A percentile compares a stretch with the other conserved stretches of the same genome.
These are phyloP conservation scores for Spheniscus humboldti DNA, from an alignment of 2,797 vertebrate genomes.

Conservation along the genomic window DNA sequence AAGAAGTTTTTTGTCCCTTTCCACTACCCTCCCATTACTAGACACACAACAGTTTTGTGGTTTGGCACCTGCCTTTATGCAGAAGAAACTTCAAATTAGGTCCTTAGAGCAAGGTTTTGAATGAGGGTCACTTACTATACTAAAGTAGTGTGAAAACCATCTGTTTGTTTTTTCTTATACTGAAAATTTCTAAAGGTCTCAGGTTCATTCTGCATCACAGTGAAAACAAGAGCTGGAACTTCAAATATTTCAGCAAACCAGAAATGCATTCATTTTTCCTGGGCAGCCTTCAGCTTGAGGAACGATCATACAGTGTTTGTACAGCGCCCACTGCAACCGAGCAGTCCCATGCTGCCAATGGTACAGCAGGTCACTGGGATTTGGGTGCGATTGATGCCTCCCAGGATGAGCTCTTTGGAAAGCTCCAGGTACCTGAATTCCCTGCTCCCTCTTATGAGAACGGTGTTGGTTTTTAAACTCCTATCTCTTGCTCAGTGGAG, in stretches of 20 bases:
- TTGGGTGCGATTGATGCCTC: not conserved
- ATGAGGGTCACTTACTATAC: not conserved
- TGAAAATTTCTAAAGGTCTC: not conserved
- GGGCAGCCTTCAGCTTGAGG: not conserved
- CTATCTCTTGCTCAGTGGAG: not conserved
- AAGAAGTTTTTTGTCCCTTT: not conserved
- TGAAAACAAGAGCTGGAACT: not conserved
- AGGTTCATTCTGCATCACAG: not conserved
- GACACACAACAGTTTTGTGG: not conserved
- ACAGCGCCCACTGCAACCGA: no score
- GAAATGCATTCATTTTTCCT: not conserved
- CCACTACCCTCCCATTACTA: not conserved
- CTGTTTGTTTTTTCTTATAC: not conserved
- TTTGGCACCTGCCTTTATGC: not conserved
- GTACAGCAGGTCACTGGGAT: not conserved
- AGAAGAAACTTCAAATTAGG: slow-evolving; percentile 13
- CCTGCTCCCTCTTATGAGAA: not conserved
- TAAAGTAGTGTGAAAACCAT: not conserved
- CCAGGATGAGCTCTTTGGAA: not conserved
- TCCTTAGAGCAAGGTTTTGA: not conserved
- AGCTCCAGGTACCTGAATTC: not conserved
- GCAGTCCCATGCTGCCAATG: rapidly evolving
- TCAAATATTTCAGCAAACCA: not conserved
- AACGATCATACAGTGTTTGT: not conserved
- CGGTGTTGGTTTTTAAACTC: not conserved